phyloP scores from a whole-genome alignment of 2,888 invertebrate species.

The Tachystola acroxantha region DNA sequence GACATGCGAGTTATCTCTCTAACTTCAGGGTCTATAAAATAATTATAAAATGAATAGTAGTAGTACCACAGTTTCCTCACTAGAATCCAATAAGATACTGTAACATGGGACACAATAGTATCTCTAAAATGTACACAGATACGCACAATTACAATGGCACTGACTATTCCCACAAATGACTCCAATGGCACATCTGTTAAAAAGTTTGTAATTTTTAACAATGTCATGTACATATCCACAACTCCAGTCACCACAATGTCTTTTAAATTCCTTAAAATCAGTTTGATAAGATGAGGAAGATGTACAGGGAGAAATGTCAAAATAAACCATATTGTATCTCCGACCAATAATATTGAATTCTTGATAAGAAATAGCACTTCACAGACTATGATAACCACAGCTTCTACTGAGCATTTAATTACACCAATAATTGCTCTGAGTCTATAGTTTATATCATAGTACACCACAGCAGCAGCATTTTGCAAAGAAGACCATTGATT shows the following conservation, averaged over 20 bases:
- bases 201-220: slow-evolving; percentile 60
- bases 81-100: slow-evolving; percentile 48
- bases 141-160: slow-evolving; percentile 52
- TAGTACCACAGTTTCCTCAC: slow-evolving; percentile 52
- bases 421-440: slow-evolving; percentile 24
- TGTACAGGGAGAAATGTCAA: slow-evolving; percentile 63
- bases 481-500: slow-evolving; percentile 28
- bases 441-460: slow-evolving; percentile 26
- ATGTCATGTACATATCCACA: slow-evolving; percentile 47
- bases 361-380: slow-evolving; percentile 45
- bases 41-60: slow-evolving; percentile 56
- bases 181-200: slow-evolving; percentile 68
- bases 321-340: slow-evolving; percentile 58
- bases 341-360: slow-evolving; percentile 46
- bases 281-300: slow-evolving; percentile 46
- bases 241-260: slow-evolving; percentile 27
- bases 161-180: slow-evolving; percentile 60
- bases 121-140: slow-evolving; percentile 52
- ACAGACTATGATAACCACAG: slow-evolving; percentile 31
- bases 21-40: slow-evolving; percentile 58
- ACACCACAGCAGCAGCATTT: slow-evolving; percentile 28
- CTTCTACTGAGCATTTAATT: slow-evolving; percentile 29
- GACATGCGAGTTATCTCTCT: slow-evolving; percentile 52
- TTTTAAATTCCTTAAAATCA: slow-evolving; percentile 29
- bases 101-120: slow-evolving; percentile 33